Percentiles rank a stretch among this genome's conserved stretches.
Conservation (phyloP, 1,140 invertebrate genomes). For the Theocolax elegans region DNA sequence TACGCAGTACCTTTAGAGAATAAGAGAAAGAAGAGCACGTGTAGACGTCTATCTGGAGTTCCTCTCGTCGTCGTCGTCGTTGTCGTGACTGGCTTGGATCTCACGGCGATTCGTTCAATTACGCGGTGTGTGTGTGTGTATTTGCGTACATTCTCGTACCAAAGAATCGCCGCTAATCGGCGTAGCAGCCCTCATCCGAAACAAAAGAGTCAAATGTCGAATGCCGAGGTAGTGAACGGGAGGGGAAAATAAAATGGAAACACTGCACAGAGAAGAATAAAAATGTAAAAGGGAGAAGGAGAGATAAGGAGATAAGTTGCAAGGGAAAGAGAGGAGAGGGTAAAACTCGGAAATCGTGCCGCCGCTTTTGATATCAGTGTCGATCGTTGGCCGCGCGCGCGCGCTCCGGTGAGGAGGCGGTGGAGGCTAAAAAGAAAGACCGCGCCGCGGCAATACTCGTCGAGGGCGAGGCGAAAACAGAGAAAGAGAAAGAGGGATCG, state of each 20-base stretch:
- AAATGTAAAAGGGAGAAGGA: constrained; percentile 9
- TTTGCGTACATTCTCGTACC: constrained; percentile 29
- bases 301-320: constrained; percentile 29
- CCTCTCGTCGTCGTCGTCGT: no score
- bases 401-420: constrained; percentile 17
- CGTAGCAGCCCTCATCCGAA: no score
- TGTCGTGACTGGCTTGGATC: constrained; percentile 18
- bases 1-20: no score
- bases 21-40: no score
- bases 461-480: background rate
- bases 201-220: constrained; percentile 37
- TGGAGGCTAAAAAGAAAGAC: constrained; percentile 25
- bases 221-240: no score
- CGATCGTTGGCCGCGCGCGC: constrained; percentile 51
- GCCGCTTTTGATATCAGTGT: constrained; percentile 56
- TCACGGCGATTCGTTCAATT: constrained; percentile 22
- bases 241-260: no score
- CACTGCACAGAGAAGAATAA: background rate
- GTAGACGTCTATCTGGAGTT: no score
- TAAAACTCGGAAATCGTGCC: constrained; percentile 53
- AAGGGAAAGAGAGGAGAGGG: constrained; percentile 10
- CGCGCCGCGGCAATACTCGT: constrained; percentile 35
- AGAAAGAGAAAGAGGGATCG: constrained; percentile 21
- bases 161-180: constrained; percentile 34
- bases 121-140: no score